phyloP scores from a whole-genome alignment of 2,888 invertebrate genomes.

The Serrognathus titanus region DNA sequence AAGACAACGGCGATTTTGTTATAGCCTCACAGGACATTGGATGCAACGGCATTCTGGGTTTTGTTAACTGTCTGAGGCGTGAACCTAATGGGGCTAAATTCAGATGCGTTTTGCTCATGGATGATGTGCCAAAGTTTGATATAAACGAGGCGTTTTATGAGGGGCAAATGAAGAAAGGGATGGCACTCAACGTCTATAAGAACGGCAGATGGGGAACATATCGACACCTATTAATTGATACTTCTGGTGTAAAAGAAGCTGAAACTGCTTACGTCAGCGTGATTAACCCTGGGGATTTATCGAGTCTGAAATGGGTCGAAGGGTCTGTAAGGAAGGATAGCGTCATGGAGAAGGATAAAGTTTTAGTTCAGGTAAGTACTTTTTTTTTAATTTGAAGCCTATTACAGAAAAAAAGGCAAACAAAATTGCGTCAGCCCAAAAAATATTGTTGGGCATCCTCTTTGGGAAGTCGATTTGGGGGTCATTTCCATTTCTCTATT shows the following conservation, averaged over 20 bases:
- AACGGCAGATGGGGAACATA: slow-evolving; percentile 21
- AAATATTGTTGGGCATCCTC: too few species aligned
- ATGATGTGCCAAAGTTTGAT: slow-evolving; percentile 49
- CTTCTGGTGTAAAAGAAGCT: neutral
- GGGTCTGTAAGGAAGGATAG: slow-evolving; percentile 9
- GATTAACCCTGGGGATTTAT: slow-evolving; percentile 11
- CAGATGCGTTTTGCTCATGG: slow-evolving; percentile 58
- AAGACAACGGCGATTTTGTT: neutral
- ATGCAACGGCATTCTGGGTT: slow-evolving; percentile 74
- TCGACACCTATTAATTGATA: slow-evolving; percentile 15
- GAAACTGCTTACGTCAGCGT: slow-evolving; percentile 16
- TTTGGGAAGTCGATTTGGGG: too few species aligned
- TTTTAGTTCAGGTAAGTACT: slow-evolving; percentile 6
- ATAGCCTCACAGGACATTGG: slow-evolving; percentile 50
- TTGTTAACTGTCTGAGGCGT: slow-evolving; percentile 79
- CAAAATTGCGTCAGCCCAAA: too few species aligned
- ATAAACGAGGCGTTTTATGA: slow-evolving; percentile 2
- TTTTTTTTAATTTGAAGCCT: neutral
- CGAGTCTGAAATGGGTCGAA: slow-evolving; percentile 18
- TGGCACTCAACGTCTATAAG: slow-evolving; percentile 17
- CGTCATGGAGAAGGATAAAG: slow-evolving; percentile 7
- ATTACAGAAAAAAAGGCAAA: neutral
- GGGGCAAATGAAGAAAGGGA: slow-evolving; percentile 14
- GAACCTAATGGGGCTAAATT: slow-evolving; percentile 56
- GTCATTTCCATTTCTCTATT: too few species aligned